These are phyloP conservation scores for Brachyptera risi DNA, from an alignment of 2,888 invertebrate genomes.

Conservation along the genomic window DNA sequence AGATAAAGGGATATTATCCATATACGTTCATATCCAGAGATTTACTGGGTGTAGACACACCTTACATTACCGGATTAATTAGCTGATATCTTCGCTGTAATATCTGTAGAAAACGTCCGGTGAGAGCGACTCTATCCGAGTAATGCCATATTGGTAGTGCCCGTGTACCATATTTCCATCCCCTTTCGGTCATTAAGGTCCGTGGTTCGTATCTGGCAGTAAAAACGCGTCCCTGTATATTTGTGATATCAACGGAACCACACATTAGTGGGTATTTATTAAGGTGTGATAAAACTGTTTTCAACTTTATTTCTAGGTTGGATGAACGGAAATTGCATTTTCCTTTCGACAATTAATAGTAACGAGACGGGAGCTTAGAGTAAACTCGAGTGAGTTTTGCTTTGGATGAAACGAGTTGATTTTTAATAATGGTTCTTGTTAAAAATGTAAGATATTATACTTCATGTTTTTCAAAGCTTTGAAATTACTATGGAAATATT, in stretches of 20 bases:
- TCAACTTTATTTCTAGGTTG: too few relatives aligned
- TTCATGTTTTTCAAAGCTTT: too few relatives aligned
- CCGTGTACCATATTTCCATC: slow-evolving; percentile 13
- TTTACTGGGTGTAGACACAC: slow-evolving; percentile 19
- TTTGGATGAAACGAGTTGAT: too few relatives aligned
- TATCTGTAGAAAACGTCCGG: slow-evolving; percentile 9
- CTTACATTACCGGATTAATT: slow-evolving; percentile 29
- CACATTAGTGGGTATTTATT: slow-evolving; percentile 12
- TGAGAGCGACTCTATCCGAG: neutral
- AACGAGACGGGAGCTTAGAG: neutral
- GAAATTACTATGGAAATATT: too few relatives aligned
- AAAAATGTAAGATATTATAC: too few relatives aligned
- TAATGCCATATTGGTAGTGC: slow-evolving; percentile 4
- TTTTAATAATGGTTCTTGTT: too few relatives aligned
- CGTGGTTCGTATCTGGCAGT: neutral
- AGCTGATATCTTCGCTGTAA: slow-evolving; percentile 23
- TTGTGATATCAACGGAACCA: slow-evolving; percentile 13
- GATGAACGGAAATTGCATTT: too few relatives aligned
- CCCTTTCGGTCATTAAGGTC: slow-evolving; percentile 14
- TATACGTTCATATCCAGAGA: slow-evolving; percentile 17
- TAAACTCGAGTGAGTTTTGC: neutral
- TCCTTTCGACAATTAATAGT: too few relatives aligned
- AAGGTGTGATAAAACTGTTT: neutral
- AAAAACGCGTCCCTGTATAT: neutral
- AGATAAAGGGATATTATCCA: slow-evolving; percentile 20